Conservation (phyloP, 2,888 invertebrate genomes). For the Drosophila lutescens region DNA sequence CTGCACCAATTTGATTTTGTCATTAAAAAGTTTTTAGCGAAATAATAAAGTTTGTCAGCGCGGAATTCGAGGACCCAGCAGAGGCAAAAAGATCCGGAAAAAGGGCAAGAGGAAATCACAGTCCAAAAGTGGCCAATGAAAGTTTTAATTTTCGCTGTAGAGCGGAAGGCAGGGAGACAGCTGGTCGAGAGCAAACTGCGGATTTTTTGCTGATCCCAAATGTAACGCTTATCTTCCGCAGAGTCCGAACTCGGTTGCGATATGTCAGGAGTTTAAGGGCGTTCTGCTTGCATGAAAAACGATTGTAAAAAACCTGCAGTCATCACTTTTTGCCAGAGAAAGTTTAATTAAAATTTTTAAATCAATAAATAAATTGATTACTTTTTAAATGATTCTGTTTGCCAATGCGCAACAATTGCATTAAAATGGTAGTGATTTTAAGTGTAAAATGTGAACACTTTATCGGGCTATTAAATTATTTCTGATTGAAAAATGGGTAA, state of each 20-base stretch:
- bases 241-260: conserved; percentile 9
- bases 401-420: neutral
- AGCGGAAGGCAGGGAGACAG: neutral
- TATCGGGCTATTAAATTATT: neutral
- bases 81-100: conserved; percentile 12
- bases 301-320: conserved; percentile 19
- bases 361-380: conserved; percentile 18
- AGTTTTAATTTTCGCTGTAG: conserved; percentile 35
- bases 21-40: conserved; percentile 67
- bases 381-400: conserved; percentile 19
- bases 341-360: conserved; percentile 25
- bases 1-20: conserved; percentile 60
- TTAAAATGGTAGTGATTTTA: conserved; percentile 1
- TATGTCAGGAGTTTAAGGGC: conserved; percentile 20
- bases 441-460: neutral
- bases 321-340: conserved; percentile 17
- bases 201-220: conserved; percentile 22
- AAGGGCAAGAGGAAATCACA: conserved; percentile 35
- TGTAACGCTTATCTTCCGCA: conserved; percentile 21
- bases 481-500: neutral
- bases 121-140: conserved; percentile 44
- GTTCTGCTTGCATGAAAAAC: conserved; percentile 7
- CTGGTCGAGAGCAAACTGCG: conserved; percentile 20
- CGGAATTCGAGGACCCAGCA: conserved; percentile 34
- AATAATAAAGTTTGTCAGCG: conserved; percentile 60